A percentile compares a stretch with the other conserved stretches of the same genome.
phyloP scores from a whole-genome alignment of 2,888 invertebrate species.

The Synergus laeviventris region DNA sequence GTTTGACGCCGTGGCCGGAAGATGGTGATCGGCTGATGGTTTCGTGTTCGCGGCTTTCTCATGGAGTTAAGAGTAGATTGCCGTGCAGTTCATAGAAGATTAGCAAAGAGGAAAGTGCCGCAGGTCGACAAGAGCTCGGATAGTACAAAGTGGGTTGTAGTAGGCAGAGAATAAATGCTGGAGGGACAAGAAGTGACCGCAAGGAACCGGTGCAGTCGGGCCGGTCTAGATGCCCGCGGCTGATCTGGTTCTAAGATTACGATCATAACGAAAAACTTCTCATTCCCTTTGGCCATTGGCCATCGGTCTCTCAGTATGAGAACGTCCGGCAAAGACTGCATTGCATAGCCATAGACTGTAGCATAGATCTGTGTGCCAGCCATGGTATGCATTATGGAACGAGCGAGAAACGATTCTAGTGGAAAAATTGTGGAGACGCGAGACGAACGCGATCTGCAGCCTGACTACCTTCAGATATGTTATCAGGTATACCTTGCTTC shows the following conservation, averaged over 20 bases:
- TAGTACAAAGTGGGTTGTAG: conserved; percentile 44
- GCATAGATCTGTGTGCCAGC: conserved; percentile 55
- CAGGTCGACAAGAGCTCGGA: conserved; percentile 44
- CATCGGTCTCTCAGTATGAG: conserved; percentile 55
- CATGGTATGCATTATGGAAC: conserved; percentile 71
- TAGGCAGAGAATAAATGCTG: conserved; percentile 33
- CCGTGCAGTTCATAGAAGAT: conserved; percentile 41
- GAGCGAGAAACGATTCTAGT: conserved; percentile 64
- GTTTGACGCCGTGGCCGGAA: neutral
- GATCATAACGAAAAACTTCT: conserved; percentile 71
- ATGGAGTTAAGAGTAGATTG: conserved; percentile 4
- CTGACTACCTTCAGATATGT: conserved; percentile 54
- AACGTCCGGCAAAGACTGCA: conserved; percentile 62
- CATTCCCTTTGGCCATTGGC: conserved; percentile 62
- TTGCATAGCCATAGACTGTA: conserved; percentile 54
- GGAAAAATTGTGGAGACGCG: conserved; percentile 71
- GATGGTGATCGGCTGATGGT: conserved; percentile 54
- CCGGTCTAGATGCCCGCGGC: conserved; percentile 64
- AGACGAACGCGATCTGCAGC: conserved; percentile 64
- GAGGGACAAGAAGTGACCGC: conserved; percentile 53
- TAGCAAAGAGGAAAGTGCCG: conserved; percentile 43
- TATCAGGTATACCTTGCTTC: conserved; percentile 4
- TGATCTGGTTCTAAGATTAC: conserved; percentile 70
- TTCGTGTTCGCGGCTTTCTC: neutral
- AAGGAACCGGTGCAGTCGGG: conserved; percentile 55